A percentile compares a stretch with the other conserved stretches of the same genome.
Evolutionary conservation across 1,140 invertebrate genomes (phyloP).

Genomic region (Drosophila simulans): DNA sequence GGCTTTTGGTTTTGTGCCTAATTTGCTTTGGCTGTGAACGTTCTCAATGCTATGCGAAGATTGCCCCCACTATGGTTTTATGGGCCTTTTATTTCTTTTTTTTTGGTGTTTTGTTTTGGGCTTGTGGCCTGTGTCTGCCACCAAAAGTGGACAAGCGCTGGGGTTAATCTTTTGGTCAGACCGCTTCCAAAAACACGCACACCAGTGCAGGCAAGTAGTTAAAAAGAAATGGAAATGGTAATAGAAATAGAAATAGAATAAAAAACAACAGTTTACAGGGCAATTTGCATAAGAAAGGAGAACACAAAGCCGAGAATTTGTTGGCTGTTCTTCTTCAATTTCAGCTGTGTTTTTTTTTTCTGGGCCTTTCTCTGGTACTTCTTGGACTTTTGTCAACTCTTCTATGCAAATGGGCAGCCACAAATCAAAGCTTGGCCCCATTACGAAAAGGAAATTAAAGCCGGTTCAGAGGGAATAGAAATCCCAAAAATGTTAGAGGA

Average conservation of each 20-base stretch:
- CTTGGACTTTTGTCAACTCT: conserved; percentile 40
- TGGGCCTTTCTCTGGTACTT: conserved; percentile 21
- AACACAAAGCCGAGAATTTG: conserved; percentile 26
- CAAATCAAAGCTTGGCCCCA: conserved; percentile 55
- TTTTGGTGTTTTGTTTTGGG: conserved; percentile 4
- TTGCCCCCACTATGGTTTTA: conserved; percentile 27
- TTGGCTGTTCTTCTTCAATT: conserved; percentile 37
- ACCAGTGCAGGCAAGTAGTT: not conserved
- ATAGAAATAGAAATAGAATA: conserved; percentile 18
- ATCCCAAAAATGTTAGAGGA: not conserved
- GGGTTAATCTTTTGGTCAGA: conserved; percentile 29
- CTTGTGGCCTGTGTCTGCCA: not conserved
- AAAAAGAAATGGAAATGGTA: conserved; percentile 21
- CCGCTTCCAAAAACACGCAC: conserved; percentile 2
- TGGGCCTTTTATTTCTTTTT: conserved; percentile 3
- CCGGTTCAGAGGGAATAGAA: not conserved
- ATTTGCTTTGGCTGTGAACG: conserved; percentile 69
- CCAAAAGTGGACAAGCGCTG: conserved; percentile 27
- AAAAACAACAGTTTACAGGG: conserved; percentile 40
- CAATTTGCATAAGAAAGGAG: conserved; percentile 56
- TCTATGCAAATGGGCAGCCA: conserved; percentile 46
- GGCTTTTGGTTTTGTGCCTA: conserved; percentile 71
- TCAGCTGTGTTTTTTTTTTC: not conserved
- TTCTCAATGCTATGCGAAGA: conserved; percentile 54
- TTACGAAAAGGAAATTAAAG: conserved; percentile 25